Evolutionary conservation across 92 coral and sea anemone species (phyloP).

Genomic region (Palythoa grandis): DNA sequence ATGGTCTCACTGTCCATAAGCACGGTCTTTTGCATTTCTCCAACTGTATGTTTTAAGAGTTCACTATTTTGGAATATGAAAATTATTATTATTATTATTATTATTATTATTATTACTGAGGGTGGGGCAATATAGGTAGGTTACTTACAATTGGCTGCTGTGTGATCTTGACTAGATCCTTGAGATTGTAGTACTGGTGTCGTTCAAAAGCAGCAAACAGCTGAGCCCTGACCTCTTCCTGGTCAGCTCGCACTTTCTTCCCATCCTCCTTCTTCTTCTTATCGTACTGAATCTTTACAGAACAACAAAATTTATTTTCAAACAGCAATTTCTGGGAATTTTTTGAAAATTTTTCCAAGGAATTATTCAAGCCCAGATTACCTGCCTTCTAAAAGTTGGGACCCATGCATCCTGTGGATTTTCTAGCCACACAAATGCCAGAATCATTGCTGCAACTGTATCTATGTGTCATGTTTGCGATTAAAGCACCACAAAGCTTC

Average conservation of each 20-base stretch:
- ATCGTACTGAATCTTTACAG: conserved; percentile 81
- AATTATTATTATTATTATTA: background rate
- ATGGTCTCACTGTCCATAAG: background rate
- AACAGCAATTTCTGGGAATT: background rate
- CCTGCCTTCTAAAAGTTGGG: too few species aligned
- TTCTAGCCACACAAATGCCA: too few species aligned
- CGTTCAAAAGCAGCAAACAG: conserved; percentile 97
- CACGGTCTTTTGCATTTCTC: too few species aligned
- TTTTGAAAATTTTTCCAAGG: too few species aligned
- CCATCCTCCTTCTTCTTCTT: conserved; percentile 96
- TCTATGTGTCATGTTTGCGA: too few species aligned
- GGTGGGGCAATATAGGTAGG: background rate
- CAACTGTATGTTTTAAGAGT: too few species aligned
- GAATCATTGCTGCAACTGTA: too few species aligned
- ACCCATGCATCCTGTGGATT: too few species aligned
- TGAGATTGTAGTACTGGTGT: conserved; percentile 95
- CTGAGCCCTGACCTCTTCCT: conserved; percentile 90
- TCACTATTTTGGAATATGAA: too few species aligned
- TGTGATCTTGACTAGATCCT: conserved; percentile 90
- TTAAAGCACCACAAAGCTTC: too few species aligned
- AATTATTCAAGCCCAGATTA: too few species aligned
- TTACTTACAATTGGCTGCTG: conserved; percentile 93
- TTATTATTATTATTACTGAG: too few species aligned
- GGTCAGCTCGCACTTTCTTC: conserved; percentile 88
- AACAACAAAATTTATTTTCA: conserved; percentile 1